These are phyloP conservation scores for Sardina pilchardus DNA, from an alignment of 2,113 vertebrate species.

Conservation along the genomic window DNA sequence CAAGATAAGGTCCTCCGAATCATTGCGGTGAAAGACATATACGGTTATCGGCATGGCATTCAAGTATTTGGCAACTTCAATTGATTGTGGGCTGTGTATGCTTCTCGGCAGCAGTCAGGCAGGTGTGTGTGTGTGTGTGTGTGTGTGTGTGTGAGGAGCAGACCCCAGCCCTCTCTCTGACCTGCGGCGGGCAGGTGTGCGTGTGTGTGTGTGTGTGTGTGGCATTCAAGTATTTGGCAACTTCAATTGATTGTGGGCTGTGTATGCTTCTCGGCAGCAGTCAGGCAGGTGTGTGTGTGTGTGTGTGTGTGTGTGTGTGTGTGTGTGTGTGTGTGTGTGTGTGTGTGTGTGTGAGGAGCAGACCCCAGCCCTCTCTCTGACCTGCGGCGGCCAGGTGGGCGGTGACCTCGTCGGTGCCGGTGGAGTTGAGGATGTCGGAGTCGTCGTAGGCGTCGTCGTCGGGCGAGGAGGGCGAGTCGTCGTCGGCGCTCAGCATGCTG, in stretches of 20 bases:
- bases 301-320: neutral
- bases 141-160: neutral
- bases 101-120: neutral
- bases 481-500: constrained; percentile 91
- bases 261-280: neutral
- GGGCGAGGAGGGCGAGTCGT: constrained; percentile 93
- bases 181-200: constrained; percentile 97
- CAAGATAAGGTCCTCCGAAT: no score
- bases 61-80: no score
- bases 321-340: neutral
- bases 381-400: constrained; percentile 97
- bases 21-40: no score
- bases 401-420: constrained; percentile 90
- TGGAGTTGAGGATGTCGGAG: constrained; percentile 97
- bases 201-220: fast-evolving
- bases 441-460: constrained; percentile 96
- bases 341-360: neutral
- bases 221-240: no score
- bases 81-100: neutral
- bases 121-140: neutral
- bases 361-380: constrained; percentile 45
- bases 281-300: neutral
- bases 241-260: no score
- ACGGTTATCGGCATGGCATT: no score
- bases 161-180: constrained; percentile 46